Conservation (phyloP, 2,113 vertebrate genomes). For the Hippolais icterina region DNA sequence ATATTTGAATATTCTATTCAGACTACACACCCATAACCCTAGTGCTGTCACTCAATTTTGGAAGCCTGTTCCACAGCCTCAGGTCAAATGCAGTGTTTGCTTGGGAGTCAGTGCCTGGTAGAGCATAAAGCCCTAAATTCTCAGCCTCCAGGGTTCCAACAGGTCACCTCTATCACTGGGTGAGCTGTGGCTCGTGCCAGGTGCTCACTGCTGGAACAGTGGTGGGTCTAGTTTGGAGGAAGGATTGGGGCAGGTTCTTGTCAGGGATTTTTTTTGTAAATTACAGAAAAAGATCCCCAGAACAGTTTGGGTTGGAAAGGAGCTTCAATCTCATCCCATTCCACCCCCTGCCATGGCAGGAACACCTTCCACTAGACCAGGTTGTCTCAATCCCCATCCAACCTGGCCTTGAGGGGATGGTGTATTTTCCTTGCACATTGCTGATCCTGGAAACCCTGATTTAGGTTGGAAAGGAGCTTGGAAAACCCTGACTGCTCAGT, state of each 20-base stretch:
- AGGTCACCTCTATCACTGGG: fast-evolving
- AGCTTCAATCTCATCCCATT: neutral
- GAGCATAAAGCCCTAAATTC: neutral
- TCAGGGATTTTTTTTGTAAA: neutral
- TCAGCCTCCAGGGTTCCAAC: neutral
- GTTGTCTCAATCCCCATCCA: neutral
- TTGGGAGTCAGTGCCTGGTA: neutral
- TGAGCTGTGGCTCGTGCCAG: fast-evolving
- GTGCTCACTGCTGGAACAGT: fast-evolving
- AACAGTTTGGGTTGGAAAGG: neutral
- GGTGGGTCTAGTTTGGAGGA: neutral
- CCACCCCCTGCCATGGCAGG: neutral
- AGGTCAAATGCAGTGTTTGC: neutral
- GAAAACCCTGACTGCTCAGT: neutral
- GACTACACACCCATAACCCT: neutral
- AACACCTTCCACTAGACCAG: neutral
- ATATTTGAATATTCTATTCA: neutral
- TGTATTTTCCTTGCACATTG: neutral
- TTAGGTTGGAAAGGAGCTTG: neutral
- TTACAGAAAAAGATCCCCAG: neutral
- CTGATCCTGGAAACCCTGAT: neutral
- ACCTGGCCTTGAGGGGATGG: neutral
- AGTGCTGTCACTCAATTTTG: neutral
- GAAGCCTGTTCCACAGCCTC: neutral
- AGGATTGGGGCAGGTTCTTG: fast-evolving